Evolutionary conservation across 1,140 invertebrate species (phyloP).

Genomic region (Mya arenaria): DNA sequence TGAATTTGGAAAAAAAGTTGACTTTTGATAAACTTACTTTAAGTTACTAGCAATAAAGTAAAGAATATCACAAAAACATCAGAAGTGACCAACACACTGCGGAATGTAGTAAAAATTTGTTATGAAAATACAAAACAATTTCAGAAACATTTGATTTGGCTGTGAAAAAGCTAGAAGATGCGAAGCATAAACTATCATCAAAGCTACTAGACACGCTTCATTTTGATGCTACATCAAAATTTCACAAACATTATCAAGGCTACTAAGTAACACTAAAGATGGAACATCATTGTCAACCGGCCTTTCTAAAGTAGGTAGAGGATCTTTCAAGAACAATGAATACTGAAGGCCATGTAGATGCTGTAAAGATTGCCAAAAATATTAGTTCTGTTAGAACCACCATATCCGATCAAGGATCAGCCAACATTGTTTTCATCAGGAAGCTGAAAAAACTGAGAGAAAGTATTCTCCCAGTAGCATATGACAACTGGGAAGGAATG

Average conservation of each 20-base stretch:
- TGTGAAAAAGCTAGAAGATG: too few species aligned
- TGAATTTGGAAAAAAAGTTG: too few species aligned
- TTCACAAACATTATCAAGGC: conserved; percentile 13
- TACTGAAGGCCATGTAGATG: background rate
- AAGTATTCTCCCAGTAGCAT: background rate
- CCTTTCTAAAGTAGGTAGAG: background rate
- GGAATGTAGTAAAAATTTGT: too few species aligned
- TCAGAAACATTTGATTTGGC: too few species aligned
- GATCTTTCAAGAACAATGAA: background rate
- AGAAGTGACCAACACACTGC: too few species aligned
- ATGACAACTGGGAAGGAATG: background rate
- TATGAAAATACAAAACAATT: too few species aligned
- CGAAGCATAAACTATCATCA: too few species aligned
- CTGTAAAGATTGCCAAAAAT: background rate
- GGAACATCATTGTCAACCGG: background rate
- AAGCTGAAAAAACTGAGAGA: background rate
- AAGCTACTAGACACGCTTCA: too few species aligned
- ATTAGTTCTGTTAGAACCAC: background rate
- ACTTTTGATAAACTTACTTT: too few species aligned
- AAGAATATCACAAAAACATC: too few species aligned
- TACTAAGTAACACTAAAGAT: background rate
- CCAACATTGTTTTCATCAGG: conserved; percentile 10
- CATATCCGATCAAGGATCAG: too few species aligned
- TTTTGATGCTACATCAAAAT: conserved; percentile 8
- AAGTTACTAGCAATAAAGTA: too few species aligned